Conservation (phyloP, 2,888 invertebrate genomes). For the Heterodera filipjevi region DNA sequence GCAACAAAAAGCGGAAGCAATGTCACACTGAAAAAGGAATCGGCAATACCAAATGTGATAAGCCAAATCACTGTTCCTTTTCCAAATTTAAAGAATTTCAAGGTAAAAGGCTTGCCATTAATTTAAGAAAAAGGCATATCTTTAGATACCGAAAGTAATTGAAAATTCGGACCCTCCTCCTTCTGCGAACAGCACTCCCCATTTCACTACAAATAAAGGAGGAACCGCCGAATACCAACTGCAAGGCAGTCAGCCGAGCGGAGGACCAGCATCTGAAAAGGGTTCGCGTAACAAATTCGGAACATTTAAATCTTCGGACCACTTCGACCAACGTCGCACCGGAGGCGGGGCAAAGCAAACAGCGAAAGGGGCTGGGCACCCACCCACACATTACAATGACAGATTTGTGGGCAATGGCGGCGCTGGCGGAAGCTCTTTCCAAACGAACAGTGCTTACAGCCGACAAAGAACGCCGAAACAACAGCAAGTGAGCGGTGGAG, state of each 20-base stretch:
- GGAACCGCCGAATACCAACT: not conserved
- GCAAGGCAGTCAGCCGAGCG: not conserved
- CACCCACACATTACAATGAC: not conserved
- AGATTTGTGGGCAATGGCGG: not conserved
- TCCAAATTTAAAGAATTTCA: constrained; percentile 26
- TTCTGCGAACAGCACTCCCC: not conserved
- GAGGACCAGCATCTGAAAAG: not conserved
- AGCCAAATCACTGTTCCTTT: constrained; percentile 8
- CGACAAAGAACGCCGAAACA: not conserved
- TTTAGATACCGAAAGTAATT: constrained; percentile 25
- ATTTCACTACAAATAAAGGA: not conserved
- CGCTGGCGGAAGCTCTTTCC: not conserved
- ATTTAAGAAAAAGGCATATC: not conserved
- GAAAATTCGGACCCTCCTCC: not conserved
- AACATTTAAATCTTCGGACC: not conserved
- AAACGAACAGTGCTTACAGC: not conserved
- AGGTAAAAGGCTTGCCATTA: constrained; percentile 10
- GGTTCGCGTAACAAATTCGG: constrained; percentile 3
- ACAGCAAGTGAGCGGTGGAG: not conserved
- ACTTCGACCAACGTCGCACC: not conserved
- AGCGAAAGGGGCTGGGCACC: not conserved
- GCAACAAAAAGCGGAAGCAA: not conserved
- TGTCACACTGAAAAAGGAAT: not conserved
- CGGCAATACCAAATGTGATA: not conserved
- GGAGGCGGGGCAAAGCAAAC: constrained; percentile 1